Base-by-base conservation (phyloP, 2,888 invertebrate species). In the Onchidella celtica region DNA sequence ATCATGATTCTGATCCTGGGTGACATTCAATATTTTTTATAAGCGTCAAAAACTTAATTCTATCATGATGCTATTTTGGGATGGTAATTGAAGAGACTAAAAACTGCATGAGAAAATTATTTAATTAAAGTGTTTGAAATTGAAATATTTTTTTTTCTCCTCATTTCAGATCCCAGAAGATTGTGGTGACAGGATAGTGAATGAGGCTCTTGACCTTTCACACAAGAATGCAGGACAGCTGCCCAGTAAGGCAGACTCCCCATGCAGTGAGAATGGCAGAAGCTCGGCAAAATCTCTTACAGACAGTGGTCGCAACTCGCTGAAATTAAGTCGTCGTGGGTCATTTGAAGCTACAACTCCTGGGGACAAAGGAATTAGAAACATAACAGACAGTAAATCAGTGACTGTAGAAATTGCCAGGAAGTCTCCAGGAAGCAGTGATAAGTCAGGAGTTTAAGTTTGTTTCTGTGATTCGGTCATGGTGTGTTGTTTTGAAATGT, bases 151-250 rank as follows among this genome's bases (percentile, higher is more conserved):
- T n/a, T n/a, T n/a, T n/a, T n/a, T n/a, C n/a, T n/a, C n/a, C n/a
- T 27, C 59, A 27, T 69, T 29, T 91, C n/a, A 97, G 96, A 95
- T 97, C 86, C 95, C 96, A 3, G 96, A 96, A 91, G 97, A 97
- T 93, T 95, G 95, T 87, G 96, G 96, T 85, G 97, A 97, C 91
- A 95, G 96, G 2, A 96, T 97, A 83, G 97, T 96, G 0, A 97
- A 96, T 90, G 97, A 97, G 93, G 96, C 97, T 0, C 96, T 97
- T 6, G 97, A 97, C 89, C 94, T 96, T 87, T 97, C 97, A 96
- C 97, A 97, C 91, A 96, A 96, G 91, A 96, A 96, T 92, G 97
- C 89, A 88, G 70, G 89, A 88, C 24, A 90, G 88, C 2, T 83
- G 83, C 38, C 86, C 85, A 14, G 69, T 21, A 69, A 78, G 36